Evolutionary conservation across 2,113 vertebrate species (phyloP).

Genomic region (Trinectes maculatus): DNA sequence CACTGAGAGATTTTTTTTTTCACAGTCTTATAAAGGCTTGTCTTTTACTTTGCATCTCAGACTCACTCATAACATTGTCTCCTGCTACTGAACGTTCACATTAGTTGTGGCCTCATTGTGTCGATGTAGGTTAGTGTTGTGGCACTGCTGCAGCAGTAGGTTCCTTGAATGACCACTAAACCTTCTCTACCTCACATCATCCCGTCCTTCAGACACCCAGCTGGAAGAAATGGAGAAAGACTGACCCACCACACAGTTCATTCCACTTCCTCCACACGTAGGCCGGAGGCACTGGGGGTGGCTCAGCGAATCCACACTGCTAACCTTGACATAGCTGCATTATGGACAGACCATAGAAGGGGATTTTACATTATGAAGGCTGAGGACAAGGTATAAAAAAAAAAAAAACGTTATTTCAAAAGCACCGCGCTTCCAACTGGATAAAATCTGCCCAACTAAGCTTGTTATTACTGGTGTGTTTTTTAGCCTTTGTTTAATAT

Average conservation of each 20-base stretch:
- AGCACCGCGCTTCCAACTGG: too few relatives aligned
- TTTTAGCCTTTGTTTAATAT: too few relatives aligned
- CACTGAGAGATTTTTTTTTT: conserved; percentile 26
- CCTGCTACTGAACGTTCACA: conserved; percentile 11
- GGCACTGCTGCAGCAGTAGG: conserved; percentile 9
- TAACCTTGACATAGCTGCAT: conserved; percentile 28
- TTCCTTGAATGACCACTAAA: conserved; percentile 38
- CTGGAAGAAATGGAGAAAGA: conserved; percentile 50
- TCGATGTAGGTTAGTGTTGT: conserved; percentile 60
- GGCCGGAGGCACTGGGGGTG: conserved; percentile 26
- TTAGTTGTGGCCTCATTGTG: conserved; percentile 60
- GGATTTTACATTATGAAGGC: not conserved
- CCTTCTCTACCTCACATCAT: conserved; percentile 10
- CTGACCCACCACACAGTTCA: conserved; percentile 35
- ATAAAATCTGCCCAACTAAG: too few relatives aligned
- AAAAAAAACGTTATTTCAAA: too few relatives aligned
- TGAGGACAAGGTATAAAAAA: too few relatives aligned
- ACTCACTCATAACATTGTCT: not conserved
- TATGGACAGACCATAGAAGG: conserved; percentile 20
- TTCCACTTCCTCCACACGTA: conserved; percentile 23
- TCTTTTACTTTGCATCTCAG: conserved; percentile 18
- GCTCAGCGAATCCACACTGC: conserved; percentile 11
- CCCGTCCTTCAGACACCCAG: not conserved
- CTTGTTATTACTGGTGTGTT: too few relatives aligned
- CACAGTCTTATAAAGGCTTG: not conserved